These are phyloP conservation scores for Isoperla grammatica DNA, from an alignment of 2,888 invertebrate genomes.

Conservation along the genomic window DNA sequence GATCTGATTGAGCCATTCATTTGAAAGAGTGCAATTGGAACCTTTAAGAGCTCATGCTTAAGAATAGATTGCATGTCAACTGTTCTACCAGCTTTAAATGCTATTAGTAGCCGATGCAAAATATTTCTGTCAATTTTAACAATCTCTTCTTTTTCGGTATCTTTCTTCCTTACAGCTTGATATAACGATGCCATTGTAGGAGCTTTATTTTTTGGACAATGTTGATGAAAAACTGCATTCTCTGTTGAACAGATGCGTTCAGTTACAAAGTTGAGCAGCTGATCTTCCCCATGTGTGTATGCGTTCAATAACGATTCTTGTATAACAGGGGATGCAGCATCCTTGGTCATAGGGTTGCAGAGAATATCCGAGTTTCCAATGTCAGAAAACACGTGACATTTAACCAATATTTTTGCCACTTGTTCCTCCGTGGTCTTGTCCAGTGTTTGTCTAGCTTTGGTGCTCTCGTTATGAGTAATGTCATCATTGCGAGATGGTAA, in stretches of 20 bases:
- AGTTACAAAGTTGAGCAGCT: conserved; percentile 1
- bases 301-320: conserved; percentile 7
- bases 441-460: neutral
- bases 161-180: neutral
- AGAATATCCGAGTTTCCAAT: neutral
- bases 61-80: neutral
- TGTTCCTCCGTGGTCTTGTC: neutral
- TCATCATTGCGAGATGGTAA: neutral
- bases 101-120: conserved; percentile 5
- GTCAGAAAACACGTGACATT: neutral
- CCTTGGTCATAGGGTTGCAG: conserved; percentile 6
- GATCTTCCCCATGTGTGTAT: neutral
- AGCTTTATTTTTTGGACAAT: neutral
- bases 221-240: neutral
- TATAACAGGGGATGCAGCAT: neutral
- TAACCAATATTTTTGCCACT: neutral
- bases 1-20: conserved; percentile 6
- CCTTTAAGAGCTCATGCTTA: neutral
- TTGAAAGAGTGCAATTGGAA: conserved; percentile 1
- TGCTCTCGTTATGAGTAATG: conserved; percentile 1
- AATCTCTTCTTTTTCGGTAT: conserved; percentile 5
- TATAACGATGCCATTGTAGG: conserved; percentile 4
- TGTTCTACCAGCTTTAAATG: conserved; percentile 12
- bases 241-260: conserved; percentile 1
- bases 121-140: conserved; percentile 11